Evolutionary conservation across 2,888 invertebrate genomes (phyloP), one percentile per base, ranked within the genome.

Genomic region (Stenolophus ochropezus): DNA sequence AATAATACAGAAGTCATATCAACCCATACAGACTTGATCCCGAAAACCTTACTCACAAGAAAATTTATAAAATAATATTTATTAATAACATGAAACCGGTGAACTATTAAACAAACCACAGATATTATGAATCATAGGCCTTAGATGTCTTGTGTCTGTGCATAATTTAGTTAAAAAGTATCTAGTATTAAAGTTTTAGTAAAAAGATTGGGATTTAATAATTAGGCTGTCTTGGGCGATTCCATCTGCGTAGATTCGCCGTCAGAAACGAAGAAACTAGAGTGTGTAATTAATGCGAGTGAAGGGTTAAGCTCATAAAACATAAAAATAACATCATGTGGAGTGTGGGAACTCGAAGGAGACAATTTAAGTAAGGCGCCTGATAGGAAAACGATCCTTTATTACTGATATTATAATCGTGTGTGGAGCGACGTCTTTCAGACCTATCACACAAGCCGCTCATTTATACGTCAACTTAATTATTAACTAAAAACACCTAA

Each of bases 351-450:
- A 69, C 65, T 27, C 18, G 65, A 8, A 69, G 65, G 33, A 33
- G 65, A 69, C 65, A 69, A 69, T 73, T 73, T 73, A 73, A 49
- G 21, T 73, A 69, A 78, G 11, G 47, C 65, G 53, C 79, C 27
- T 80, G 73, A 80, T 80, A 80, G 51, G 73, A 80, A 80, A 80
- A 80, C 71, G 21, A 80, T 80, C 53, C 80, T 61, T 80, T 80
- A 81, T 81, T 81, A 81, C 73, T 73, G 80, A 81, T 81, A 81
- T 81, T 81, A 81, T 81, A 81, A 81, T 73, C 58, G 51, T 47
- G 33, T 56, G 20, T 81, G 58, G 56, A 42, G 27, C 47, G 51
- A 71, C 53, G 71, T 71, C 53, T 33, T 21, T 71, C 53, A 73
- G 33, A 56, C 56, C 53, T 56, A 33, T 81, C 73, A 81, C 6